A percentile compares a stretch with the other conserved stretches of the same genome.
phyloP scores from a whole-genome alignment of 2,797 vertebrate genomes.

The Erethizon dorsatum region DNA sequence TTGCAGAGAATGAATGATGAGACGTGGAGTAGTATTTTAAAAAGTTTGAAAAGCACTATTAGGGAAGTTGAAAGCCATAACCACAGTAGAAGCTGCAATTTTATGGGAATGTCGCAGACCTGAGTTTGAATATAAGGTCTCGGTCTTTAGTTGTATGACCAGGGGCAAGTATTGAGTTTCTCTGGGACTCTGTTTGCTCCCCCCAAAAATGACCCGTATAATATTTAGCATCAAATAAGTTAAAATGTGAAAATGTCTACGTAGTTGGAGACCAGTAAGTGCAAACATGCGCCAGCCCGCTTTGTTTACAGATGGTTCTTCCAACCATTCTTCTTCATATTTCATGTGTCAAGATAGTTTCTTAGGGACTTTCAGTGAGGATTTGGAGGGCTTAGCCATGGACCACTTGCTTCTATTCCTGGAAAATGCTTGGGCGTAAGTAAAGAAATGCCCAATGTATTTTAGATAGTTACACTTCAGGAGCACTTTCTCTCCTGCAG shows the following conservation, averaged over 20 bases:
- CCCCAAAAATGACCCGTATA: background rate
- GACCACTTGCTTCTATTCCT: background rate
- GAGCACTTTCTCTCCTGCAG: background rate
- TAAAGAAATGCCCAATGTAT: background rate
- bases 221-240: background rate
- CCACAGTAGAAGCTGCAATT: background rate
- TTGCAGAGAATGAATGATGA: background rate
- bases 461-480: background rate
- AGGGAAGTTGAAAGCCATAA: background rate
- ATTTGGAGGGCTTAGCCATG: background rate
- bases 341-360: background rate
- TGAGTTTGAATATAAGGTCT: background rate
- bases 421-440: background rate
- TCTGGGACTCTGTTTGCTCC: background rate
- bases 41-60: background rate
- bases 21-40: background rate
- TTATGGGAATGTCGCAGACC: no score
- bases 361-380: background rate
- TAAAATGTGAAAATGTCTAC: background rate
- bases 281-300: background rate
- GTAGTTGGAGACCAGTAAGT: background rate
- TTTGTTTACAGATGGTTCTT: background rate
- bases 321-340: background rate
- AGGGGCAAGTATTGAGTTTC: background rate
- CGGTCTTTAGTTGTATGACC: background rate